Percentiles rank a stretch among this genome's conserved stretches.
These are phyloP conservation scores for Hyaena hyaena DNA, from an alignment of 2,113 vertebrate genomes.

Conservation along the genomic window DNA sequence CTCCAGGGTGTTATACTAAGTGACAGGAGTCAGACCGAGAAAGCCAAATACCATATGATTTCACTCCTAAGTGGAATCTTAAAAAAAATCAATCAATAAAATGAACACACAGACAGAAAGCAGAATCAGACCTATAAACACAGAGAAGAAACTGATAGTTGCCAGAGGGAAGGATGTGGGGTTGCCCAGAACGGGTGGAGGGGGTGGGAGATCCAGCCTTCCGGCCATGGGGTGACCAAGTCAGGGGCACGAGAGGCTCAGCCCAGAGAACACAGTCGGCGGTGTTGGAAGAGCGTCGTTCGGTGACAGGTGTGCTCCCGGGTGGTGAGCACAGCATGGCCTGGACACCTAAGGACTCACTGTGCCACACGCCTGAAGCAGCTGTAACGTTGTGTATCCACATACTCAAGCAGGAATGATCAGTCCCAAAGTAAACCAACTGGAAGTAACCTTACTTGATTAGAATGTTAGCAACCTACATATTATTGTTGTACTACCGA, in stretches of 20 bases:
- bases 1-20: not conserved
- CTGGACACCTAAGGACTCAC: not conserved
- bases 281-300: rapidly evolving
- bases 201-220: not conserved
- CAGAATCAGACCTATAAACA: not conserved
- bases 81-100: not conserved
- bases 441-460: not conserved
- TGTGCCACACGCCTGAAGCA: not conserved
- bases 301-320: not conserved
- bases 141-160: not conserved
- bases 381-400: not conserved
- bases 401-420: not conserved
- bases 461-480: not conserved
- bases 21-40: not conserved
- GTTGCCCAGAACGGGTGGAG: not conserved
- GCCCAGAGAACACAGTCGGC: not conserved
- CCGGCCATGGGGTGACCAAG: rapidly evolving
- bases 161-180: not conserved
- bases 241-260: not conserved
- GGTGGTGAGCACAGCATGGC: not conserved
- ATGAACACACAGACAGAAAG: not conserved
- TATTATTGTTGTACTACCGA: not conserved
- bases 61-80: not conserved
- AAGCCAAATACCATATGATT: not conserved
- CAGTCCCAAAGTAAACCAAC: not conserved